These are phyloP conservation scores for Polyommatus iphigenia DNA, from an alignment of 2,888 invertebrate species.

Conservation along the genomic window DNA sequence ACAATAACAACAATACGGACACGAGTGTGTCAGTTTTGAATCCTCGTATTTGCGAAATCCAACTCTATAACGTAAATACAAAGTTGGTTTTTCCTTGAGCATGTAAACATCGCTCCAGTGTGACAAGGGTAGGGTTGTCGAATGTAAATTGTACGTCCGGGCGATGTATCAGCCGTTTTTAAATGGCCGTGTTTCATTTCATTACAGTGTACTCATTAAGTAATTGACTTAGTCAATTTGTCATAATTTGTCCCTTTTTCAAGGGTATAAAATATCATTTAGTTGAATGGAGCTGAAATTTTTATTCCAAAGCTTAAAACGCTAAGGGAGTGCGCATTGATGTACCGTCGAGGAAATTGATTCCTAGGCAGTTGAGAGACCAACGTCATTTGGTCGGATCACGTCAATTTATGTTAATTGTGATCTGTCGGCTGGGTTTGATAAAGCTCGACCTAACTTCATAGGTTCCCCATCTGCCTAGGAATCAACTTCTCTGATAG, in stretches of 20 bases:
- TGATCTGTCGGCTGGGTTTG: too few species aligned
- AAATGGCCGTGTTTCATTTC: constrained; percentile 16
- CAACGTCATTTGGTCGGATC: too few species aligned
- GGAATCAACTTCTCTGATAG: too few species aligned
- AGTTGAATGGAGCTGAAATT: background rate
- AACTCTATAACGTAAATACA: background rate
- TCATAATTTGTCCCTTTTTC: background rate
- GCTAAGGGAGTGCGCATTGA: too few species aligned
- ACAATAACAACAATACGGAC: background rate
- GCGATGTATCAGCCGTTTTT: constrained; percentile 18
- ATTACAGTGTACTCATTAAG: background rate
- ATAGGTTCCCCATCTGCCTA: too few species aligned
- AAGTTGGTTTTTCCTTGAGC: background rate
- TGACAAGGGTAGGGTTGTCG: constrained; percentile 24
- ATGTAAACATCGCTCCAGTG: background rate
- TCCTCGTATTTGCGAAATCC: background rate
- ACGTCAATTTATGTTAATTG: too few species aligned
- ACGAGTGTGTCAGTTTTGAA: background rate
- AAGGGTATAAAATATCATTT: background rate
- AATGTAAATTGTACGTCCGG: constrained; percentile 17
- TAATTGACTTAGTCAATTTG: constrained; percentile 26
- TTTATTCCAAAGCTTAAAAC: too few species aligned
- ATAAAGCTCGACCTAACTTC: too few species aligned
- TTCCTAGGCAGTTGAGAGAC: too few species aligned
- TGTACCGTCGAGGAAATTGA: too few species aligned